A percentile compares a stretch with the other conserved stretches of the same genome.
Conservation (phyloP, 2,113 vertebrate species). For the Smithornis capensis region DNA sequence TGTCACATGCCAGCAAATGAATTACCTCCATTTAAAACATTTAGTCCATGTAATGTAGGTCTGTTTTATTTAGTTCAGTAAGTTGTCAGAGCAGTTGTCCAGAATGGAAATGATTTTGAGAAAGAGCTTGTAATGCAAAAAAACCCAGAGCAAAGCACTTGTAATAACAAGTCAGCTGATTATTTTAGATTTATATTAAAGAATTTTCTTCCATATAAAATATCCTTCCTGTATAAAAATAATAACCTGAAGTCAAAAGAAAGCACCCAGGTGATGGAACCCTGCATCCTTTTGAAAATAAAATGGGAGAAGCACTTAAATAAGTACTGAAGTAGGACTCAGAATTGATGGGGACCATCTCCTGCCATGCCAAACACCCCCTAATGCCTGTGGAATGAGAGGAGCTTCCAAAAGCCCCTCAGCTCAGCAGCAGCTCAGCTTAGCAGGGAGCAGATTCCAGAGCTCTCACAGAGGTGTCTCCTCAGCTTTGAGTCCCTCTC, state of each 20-base stretch:
- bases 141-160: background rate
- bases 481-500: background rate
- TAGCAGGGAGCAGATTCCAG: background rate
- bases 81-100: background rate
- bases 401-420: background rate
- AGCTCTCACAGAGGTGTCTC: background rate
- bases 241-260: background rate
- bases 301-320: background rate
- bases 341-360: background rate
- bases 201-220: background rate
- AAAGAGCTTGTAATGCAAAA: background rate
- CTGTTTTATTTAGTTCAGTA: background rate
- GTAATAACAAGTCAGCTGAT: background rate
- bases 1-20: background rate
- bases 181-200: background rate
- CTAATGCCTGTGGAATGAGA: background rate
- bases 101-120: background rate
- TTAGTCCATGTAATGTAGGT: background rate
- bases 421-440: background rate
- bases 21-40: background rate
- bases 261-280: background rate
- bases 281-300: background rate
- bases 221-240: background rate
- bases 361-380: background rate
- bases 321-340: background rate